Conservation (phyloP, 1,140 invertebrate species). For the Contarinia nasturtii region DNA sequence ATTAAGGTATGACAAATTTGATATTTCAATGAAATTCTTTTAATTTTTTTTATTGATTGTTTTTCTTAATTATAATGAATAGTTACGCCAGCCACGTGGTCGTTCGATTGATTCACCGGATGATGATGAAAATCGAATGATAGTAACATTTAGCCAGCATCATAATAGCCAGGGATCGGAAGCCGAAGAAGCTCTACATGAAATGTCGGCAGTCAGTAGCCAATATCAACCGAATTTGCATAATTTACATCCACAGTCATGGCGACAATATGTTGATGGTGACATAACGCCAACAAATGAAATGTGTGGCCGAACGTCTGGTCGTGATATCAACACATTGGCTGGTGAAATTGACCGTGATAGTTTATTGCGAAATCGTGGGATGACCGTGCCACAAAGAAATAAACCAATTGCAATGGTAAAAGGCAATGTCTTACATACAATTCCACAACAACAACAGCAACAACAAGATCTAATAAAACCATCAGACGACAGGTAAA, state of each 20-base stretch:
- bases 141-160: no score
- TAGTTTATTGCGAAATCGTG: slow-evolving; percentile 9
- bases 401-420: background rate
- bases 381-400: background rate
- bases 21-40: background rate
- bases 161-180: no score
- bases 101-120: slow-evolving; percentile 71
- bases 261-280: slow-evolving; percentile 72
- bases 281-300: slow-evolving; percentile 79
- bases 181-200: no score
- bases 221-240: no score
- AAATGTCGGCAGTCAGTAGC: no score
- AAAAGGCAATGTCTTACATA: slow-evolving; percentile 2
- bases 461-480: background rate
- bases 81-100: slow-evolving; percentile 51
- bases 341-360: slow-evolving; percentile 4
- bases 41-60: background rate
- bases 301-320: slow-evolving; percentile 62
- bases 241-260: slow-evolving; percentile 29
- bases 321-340: slow-evolving; percentile 17
- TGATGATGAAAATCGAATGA: slow-evolving; percentile 28
- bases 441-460: background rate
- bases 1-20: slow-evolving; percentile 21
- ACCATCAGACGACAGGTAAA: no score
- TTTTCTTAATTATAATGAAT: slow-evolving; percentile 9